A percentile compares a stretch with the other conserved stretches of the same genome.
Evolutionary conservation across 2,888 invertebrate species (phyloP).

Genomic region (Ptychoptera albimana): DNA sequence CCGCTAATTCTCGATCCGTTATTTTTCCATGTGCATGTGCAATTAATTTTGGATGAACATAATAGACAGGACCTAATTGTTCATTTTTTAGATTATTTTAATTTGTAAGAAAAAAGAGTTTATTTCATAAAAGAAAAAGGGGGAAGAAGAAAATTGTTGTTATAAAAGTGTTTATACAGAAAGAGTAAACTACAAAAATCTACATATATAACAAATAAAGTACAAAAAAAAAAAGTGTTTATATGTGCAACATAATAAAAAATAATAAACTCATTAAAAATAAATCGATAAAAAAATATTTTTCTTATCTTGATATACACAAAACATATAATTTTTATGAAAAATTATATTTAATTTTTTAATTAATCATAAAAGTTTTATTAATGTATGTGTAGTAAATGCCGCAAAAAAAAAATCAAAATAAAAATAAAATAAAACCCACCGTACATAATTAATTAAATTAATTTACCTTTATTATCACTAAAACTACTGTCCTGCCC

Average conservation of each 20-base stretch:
- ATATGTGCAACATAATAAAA: neutral
- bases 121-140: too few species aligned
- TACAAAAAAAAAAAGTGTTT: neutral
- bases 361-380: too few species aligned
- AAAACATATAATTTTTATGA: too few species aligned
- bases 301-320: too few species aligned
- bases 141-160: too few species aligned
- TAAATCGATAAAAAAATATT: too few species aligned
- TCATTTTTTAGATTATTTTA: neutral
- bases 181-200: neutral
- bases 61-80: constrained; percentile 20
- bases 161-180: neutral
- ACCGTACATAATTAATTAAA: neutral
- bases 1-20: constrained; percentile 23
- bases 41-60: constrained; percentile 24
- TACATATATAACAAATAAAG: neutral
- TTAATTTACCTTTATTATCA: constrained; percentile 17
- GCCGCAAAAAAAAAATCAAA: neutral
- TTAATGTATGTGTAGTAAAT: too few species aligned
- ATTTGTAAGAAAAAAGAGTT: neutral
- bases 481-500: constrained; percentile 13
- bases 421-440: neutral
- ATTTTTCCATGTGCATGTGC: constrained; percentile 26
- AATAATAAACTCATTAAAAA: neutral
- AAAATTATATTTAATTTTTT: too few species aligned